These are phyloP conservation scores for Enteromius radiatus DNA, from an alignment of 2,797 vertebrate genomes.

Conservation along the genomic window DNA sequence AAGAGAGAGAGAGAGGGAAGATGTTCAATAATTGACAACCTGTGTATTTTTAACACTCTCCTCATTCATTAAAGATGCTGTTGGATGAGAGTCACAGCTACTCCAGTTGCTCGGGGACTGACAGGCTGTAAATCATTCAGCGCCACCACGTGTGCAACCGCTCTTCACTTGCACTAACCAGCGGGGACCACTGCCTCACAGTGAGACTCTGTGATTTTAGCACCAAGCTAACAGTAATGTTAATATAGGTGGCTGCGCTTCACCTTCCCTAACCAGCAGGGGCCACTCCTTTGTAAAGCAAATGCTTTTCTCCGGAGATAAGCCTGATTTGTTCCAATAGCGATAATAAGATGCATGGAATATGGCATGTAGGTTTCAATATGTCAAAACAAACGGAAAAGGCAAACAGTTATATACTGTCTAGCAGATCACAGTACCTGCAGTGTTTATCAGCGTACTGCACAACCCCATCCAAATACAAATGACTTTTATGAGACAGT, in stretches of 20 bases:
- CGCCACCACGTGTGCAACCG: slow-evolving; percentile 13
- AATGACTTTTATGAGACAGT: neutral
- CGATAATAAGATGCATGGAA: neutral
- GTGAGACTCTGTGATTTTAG: slow-evolving; percentile 46
- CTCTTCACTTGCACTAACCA: slow-evolving; percentile 38
- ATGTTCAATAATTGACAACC: slow-evolving; percentile 75
- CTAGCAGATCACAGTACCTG: neutral
- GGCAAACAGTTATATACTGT: neutral
- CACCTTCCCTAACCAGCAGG: slow-evolving; percentile 3
- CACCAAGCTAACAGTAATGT: slow-evolving; percentile 34
- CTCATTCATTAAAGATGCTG: slow-evolving; percentile 77
- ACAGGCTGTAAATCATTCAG: slow-evolving; percentile 75
- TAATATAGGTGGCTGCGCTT: neutral
- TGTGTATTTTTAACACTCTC: slow-evolving; percentile 79
- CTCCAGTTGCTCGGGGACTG: slow-evolving; percentile 69
- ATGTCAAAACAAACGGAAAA: neutral
- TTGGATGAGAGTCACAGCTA: slow-evolving; percentile 68
- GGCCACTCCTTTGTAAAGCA: slow-evolving; percentile 9
- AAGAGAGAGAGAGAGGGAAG: slow-evolving; percentile 1
- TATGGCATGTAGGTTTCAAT: neutral
- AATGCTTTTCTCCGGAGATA: neutral
- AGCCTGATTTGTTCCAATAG: slow-evolving; percentile 12
- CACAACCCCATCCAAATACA: neutral
- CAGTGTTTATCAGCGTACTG: neutral
- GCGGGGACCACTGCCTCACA: slow-evolving; percentile 30